phyloP scores from a whole-genome alignment of 2,888 invertebrate genomes.

The Thereva nobilitata region DNA sequence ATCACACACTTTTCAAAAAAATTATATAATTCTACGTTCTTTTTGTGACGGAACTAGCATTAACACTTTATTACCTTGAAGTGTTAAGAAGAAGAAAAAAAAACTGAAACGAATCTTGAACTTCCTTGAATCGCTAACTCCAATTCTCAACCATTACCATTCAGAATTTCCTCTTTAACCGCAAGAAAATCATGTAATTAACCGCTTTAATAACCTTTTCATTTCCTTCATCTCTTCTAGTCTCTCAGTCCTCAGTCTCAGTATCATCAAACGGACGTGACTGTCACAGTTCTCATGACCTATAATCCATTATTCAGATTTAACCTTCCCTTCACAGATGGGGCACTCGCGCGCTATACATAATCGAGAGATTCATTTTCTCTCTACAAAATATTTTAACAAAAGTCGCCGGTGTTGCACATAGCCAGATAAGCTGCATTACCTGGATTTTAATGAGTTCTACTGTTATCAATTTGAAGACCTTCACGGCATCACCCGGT shows the following conservation, averaged over 20 bases:
- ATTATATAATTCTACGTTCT: too few relatives aligned
- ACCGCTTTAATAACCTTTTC: constrained; percentile 6
- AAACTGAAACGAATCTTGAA: too few relatives aligned
- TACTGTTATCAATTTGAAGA: constrained; percentile 28
- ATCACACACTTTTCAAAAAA: too few relatives aligned
- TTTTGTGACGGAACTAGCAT: too few relatives aligned
- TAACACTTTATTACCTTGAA: too few relatives aligned
- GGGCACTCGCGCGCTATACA: too few relatives aligned
- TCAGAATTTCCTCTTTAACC: not conserved
- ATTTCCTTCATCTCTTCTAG: constrained; percentile 1
- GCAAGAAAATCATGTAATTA: constrained; percentile 4
- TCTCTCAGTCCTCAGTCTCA: not conserved
- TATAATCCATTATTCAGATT: constrained; percentile 7
- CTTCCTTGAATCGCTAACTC: too few relatives aligned
- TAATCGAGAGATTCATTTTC: too few relatives aligned
- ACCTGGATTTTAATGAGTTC: constrained; percentile 24
- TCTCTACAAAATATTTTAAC: constrained; percentile 9
- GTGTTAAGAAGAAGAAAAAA: too few relatives aligned
- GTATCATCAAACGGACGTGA: constrained; percentile 3
- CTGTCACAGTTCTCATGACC: constrained; percentile 18
- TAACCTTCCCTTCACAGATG: not conserved
- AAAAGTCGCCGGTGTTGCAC: constrained; percentile 13
- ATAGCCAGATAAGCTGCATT: constrained; percentile 3
- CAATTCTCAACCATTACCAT: too few relatives aligned
- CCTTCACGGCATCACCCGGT: constrained; percentile 16